These are phyloP conservation scores for Acrossocheilus wenchowensis DNA, from an alignment of 2,797 vertebrate genomes.

Conservation along the genomic window DNA sequence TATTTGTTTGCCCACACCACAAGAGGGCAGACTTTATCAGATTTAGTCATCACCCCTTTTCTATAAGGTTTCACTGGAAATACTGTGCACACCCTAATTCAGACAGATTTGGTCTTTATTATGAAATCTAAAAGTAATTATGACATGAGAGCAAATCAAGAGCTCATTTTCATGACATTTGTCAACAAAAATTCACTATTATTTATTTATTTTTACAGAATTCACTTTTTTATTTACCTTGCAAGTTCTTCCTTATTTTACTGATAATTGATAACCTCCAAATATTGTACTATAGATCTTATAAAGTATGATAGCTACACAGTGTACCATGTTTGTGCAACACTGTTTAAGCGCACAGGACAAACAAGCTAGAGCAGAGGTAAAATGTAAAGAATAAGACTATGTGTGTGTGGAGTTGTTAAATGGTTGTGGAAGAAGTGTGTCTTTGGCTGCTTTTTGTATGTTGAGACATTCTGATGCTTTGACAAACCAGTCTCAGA, in stretches of 20 bases:
- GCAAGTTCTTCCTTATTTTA: neutral
- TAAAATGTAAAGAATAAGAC: neutral
- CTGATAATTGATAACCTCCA: neutral
- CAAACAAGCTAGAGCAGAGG: neutral
- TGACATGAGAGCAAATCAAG: neutral
- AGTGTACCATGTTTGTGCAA: neutral
- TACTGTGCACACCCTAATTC: neutral
- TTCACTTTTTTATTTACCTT: neutral
- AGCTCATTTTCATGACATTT: neutral
- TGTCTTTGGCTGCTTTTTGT: neutral
- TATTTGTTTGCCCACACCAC: neutral
- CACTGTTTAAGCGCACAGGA: no score
- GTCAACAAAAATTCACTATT: neutral
- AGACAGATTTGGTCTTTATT: neutral
- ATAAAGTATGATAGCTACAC: neutral
- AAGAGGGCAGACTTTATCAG: constrained; percentile 18
- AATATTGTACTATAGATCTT: neutral
- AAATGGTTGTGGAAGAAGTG: neutral
- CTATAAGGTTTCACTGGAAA: neutral
- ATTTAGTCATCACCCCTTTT: no score
- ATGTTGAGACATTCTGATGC: neutral
- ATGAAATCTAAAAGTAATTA: neutral
- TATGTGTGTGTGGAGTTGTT: neutral
- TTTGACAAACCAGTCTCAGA: neutral
- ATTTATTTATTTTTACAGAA: neutral